Base-by-base conservation (phyloP, 2,797 vertebrate species). In the Melanogrammus aeglefinus region DNA sequence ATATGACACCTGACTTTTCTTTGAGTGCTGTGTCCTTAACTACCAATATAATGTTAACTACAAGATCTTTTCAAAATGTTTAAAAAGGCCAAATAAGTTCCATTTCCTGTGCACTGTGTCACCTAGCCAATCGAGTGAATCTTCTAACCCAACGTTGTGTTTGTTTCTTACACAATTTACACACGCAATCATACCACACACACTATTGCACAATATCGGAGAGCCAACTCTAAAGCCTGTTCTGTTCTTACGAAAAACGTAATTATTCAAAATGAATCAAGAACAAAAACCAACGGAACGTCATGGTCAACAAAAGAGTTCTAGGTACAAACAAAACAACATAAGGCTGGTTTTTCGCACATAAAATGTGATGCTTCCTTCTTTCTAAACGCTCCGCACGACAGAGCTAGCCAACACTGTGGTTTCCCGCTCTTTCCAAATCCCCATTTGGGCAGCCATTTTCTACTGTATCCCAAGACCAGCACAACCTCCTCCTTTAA, bases 11-110 rank as follows among this genome's bases (percentile, higher is more conserved):
- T 92, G 87, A 84, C 86, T 76, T 82, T 85, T 81, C 81, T 82
- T 80, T 73, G 51, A 82, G 66, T 82, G 78, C 78, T 81, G 81
- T 78, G 83, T 85, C 81, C 84, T 83, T 47, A 66, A 81, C 75
- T 74, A 88, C 77, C 76, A 18, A 84, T 81, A 85, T 79, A 79
- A 90, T 91, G 91, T 92, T 93, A 93, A 92, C 89, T 86, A 91
- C 88, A 72, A 84, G 79, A 84, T 84, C 83, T 87, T 84, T 83
- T 80, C 83, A 69, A 83, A 86, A 78, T 80, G 81, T 84, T 79
- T 80, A 79, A 77, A 77, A 91, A 92, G 87, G 86, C 89, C 85
- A 86, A 86, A 88, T 84, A 77, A 35, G 75, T 63, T 63, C 6
- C 7, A 63, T n/a, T 8, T 24, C 21, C 57, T 24, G n/a, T n/a